These are phyloP conservation scores for Corapipo altera DNA, from an alignment of 2,113 vertebrate species.

Conservation along the genomic window DNA sequence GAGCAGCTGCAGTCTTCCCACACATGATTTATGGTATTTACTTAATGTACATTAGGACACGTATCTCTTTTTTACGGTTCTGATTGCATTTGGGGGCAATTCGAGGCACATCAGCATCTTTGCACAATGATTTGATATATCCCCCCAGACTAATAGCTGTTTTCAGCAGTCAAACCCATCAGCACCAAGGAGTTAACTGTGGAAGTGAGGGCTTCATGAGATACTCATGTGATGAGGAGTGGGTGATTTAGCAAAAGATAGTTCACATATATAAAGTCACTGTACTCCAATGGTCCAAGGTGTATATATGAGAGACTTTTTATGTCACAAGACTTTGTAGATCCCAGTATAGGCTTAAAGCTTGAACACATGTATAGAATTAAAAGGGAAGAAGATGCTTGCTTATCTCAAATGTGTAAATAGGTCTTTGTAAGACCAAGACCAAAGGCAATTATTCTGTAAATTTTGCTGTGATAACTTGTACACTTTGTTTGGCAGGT, in stretches of 20 bases:
- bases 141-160: not conserved
- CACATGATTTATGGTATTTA: not conserved
- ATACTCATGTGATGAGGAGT: not conserved
- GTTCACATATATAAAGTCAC: not conserved
- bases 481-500: constrained; percentile 27
- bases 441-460: constrained; percentile 46
- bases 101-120: not conserved
- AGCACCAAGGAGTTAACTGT: not conserved
- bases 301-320: constrained; percentile 64
- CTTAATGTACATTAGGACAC: not conserved
- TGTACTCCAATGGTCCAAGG: constrained; percentile 6
- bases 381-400: constrained; percentile 41
- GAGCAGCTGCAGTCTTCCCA: not conserved
- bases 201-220: not conserved
- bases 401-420: constrained; percentile 60
- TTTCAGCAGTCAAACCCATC: not conserved
- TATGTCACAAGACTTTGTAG: constrained; percentile 57
- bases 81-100: not conserved
- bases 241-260: not conserved
- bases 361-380: constrained; percentile 65
- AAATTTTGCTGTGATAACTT: constrained; percentile 59
- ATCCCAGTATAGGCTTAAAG: constrained; percentile 41
- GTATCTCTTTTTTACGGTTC: not conserved
- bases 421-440: constrained; percentile 37
- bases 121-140: not conserved